These are phyloP conservation scores for Ibidorhyncha struthersii DNA, from an alignment of 2,113 vertebrate species.

Conservation along the genomic window DNA sequence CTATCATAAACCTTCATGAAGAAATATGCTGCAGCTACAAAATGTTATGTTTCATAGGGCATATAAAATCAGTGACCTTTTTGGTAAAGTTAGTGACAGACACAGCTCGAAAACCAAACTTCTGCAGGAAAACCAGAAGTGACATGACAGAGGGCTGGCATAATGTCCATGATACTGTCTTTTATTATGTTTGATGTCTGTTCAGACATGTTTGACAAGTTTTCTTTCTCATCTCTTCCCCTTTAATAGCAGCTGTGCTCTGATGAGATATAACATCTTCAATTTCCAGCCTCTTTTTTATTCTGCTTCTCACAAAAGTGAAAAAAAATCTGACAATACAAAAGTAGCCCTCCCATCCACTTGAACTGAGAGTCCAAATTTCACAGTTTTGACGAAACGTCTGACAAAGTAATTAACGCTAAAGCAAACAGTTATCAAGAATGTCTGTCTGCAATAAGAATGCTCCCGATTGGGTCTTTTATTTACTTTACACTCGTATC, in stretches of 20 bases:
- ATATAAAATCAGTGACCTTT: not conserved
- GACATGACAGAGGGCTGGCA: not conserved
- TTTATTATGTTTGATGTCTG: not conserved
- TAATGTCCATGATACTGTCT: not conserved
- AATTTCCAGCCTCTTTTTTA: not conserved
- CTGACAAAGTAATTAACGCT: not conserved
- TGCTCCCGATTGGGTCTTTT: not conserved
- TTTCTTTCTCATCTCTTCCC: not conserved
- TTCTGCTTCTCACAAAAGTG: not conserved
- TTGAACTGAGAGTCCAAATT: not conserved
- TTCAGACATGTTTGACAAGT: not conserved
- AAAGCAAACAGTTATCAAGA: not conserved
- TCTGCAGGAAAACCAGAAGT: not conserved
- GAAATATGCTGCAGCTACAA: not conserved
- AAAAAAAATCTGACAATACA: not conserved
- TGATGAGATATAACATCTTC: not conserved
- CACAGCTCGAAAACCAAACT: not conserved
- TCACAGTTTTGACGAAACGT: not conserved
- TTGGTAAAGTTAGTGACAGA: not conserved
- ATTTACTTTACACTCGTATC: not conserved
- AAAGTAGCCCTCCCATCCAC: not conserved
- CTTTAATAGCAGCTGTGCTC: not conserved
- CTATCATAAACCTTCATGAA: not conserved
- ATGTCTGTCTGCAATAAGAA: not conserved
- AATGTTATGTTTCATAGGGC: rapidly evolving